phyloP scores from a whole-genome alignment of 2,113 vertebrate genomes.

The Neolamprologus toae region DNA sequence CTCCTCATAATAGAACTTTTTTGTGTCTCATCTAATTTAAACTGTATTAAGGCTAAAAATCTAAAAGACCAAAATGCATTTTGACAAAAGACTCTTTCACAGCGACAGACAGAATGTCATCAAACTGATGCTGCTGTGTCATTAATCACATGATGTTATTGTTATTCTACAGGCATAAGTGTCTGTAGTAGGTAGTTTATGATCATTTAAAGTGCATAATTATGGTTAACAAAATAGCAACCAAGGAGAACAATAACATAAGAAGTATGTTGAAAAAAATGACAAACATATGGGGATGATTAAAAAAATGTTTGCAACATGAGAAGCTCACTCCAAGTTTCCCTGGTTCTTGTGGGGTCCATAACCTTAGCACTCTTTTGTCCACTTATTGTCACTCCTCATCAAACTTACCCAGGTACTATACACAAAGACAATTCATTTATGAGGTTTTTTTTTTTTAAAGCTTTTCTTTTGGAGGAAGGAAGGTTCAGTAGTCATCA shows the following conservation, averaged over 20 bases:
- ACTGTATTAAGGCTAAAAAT: background rate
- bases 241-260: background rate
- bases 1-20: background rate
- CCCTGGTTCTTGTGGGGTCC: background rate
- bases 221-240: background rate
- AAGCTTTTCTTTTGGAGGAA: no score
- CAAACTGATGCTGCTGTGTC: background rate
- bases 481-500: no score
- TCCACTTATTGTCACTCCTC: background rate
- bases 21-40: background rate
- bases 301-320: background rate
- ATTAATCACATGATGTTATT: background rate
- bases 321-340: background rate
- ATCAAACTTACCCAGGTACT: background rate
- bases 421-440: background rate
- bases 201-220: background rate
- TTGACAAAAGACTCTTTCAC: background rate
- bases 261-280: background rate
- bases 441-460: rapidly evolving
- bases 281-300: background rate
- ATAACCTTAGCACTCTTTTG: background rate
- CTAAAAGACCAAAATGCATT: background rate
- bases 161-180: background rate
- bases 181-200: background rate
- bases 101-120: background rate